Evolutionary conservation across 2,113 vertebrate genomes (phyloP), one percentile per base, ranked within the genome.

Genomic region (Notothenia rossii): DNA sequence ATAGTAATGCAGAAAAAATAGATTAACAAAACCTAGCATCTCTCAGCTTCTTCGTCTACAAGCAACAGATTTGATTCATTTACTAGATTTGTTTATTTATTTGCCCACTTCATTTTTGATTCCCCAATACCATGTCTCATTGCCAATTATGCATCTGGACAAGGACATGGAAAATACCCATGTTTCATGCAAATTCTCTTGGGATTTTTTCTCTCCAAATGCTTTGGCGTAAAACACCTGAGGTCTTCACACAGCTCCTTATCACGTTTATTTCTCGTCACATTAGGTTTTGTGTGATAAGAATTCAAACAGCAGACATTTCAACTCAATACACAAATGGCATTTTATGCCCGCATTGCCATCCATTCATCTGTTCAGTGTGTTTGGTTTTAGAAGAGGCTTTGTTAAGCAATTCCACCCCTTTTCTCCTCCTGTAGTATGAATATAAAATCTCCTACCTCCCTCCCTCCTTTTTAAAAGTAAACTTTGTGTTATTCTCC

Each of bases 291-390:
- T 65, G 53, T 72, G 71, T 55, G 75, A 83, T 85, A 63, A 55
- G 53, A 77, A 55, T 75, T 83, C 33, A 60, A 48, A 55, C 75
- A 62, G 73, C 72, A 79, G 79, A 68, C 63, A 69, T 71, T 88
- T 90, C 78, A 85, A 83, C 79, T 78, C 84, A 68, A 50, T 67
- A 84, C 86, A 79, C 79, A 90, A 86, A 91, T 81, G 72, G 72
- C 65, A 75, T 88, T 91, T 91, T 79, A 75, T 83, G 82, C 87
- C 77, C 63, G 72, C 75, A 18, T 90, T 88, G 54, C 59, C 60
- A 60, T 76, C 72, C 86, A 55, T 64, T 88, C 80, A 81, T 71
- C 82, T 83, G 73, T 68, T 74, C 80, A 54, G 75, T 12, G 65
- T 68, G 82, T 80, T 60, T 75, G 45, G 75, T 72, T 88, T 90